A percentile compares a stretch with the other conserved stretches of the same genome.
Conservation (phyloP, 1,140 invertebrate species). For the Scaptodrosophila lebanonensis region DNA sequence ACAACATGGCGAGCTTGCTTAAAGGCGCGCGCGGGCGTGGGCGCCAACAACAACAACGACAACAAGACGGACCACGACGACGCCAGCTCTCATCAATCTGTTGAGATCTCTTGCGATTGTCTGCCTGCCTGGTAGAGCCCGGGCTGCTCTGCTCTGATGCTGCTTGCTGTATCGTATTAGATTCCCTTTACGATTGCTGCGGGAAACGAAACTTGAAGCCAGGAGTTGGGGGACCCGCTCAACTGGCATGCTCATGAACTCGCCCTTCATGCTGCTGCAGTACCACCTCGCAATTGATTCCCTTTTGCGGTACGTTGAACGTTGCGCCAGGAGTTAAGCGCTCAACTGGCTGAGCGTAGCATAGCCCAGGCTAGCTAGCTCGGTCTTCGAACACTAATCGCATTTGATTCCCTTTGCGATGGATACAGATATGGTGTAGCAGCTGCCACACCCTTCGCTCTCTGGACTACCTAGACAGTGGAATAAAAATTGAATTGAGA, state of each 20-base stretch:
- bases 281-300: constrained; percentile 70
- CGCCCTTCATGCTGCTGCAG: constrained; percentile 39
- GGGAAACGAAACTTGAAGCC: not conserved
- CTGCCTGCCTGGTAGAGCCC: no score
- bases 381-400: constrained; percentile 69
- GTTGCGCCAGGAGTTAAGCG: constrained; percentile 63
- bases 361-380: constrained; percentile 42
- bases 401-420: constrained; percentile 74
- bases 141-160: no score
- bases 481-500: constrained; percentile 14
- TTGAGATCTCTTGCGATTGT: constrained; percentile 19
- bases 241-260: constrained; percentile 28
- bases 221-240: constrained; percentile 2
- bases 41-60: constrained; percentile 39
- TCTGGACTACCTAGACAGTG: constrained; percentile 45
- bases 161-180: constrained; percentile 61
- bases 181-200: constrained; percentile 59
- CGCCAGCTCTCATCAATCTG: constrained; percentile 4
- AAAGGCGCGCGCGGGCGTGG: not conserved
- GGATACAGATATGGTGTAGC: constrained; percentile 21
- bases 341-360: constrained; percentile 63
- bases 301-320: constrained; percentile 66
- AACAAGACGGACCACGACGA: constrained; percentile 6
- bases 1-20: constrained; percentile 16
- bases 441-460: constrained; percentile 7